Evolutionary conservation across 2,113 vertebrate genomes (phyloP).

Genomic region (Odontesthes bonariensis): DNA sequence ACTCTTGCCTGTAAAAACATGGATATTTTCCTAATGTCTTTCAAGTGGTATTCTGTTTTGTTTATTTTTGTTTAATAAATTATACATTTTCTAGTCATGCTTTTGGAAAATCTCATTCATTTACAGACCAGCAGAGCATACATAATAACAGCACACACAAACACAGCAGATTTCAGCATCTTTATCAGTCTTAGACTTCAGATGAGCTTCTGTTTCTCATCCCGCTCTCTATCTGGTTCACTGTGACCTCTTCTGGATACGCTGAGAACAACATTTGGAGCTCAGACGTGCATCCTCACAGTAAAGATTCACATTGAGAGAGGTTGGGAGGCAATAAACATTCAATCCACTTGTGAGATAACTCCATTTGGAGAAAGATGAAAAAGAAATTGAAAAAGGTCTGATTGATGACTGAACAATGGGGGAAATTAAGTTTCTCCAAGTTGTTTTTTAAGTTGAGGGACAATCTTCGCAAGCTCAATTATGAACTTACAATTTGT

Average conservation of each 20-base stretch:
- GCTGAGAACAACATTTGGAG: constrained; percentile 32
- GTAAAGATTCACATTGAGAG: background rate
- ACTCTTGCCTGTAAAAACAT: constrained; percentile 13
- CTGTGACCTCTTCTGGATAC: constrained; percentile 54
- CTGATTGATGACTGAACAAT: background rate
- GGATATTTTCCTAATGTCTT: constrained; percentile 57
- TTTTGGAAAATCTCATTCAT: constrained; percentile 17
- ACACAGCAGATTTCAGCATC: background rate
- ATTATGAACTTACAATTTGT: no score
- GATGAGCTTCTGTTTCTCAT: background rate
- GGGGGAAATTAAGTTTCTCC: background rate
- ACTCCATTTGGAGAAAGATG: background rate
- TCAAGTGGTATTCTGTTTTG: constrained; percentile 23
- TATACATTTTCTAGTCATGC: constrained; percentile 17
- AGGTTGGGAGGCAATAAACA: background rate
- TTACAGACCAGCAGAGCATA: constrained; percentile 1
- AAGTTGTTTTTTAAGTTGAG: background rate
- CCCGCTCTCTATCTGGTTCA: background rate
- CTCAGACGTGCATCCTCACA: background rate
- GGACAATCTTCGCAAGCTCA: no score
- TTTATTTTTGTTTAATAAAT: constrained; percentile 31
- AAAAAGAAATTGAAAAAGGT: no score
- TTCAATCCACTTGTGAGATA: no score
- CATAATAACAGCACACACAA: background rate
- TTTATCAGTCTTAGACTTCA: background rate